Conservation (phyloP, 2,888 invertebrate genomes). For the Dicycla oo region DNA sequence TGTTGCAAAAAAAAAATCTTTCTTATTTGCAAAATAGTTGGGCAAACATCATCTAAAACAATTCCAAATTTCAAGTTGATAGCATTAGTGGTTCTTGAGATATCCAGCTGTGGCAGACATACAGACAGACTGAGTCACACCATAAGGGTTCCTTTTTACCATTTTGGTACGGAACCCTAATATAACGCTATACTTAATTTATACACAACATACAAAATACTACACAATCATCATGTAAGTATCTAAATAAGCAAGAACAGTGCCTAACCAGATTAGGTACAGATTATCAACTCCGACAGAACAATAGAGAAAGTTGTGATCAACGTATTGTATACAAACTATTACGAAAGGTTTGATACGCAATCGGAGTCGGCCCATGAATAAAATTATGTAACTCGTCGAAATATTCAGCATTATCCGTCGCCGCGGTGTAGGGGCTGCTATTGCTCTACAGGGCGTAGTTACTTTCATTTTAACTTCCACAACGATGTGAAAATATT, state of each 20-base stretch:
- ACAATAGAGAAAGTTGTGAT: slow-evolving; percentile 58
- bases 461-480: slow-evolving; percentile 90
- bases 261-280: too few relatives aligned
- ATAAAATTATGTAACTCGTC: slow-evolving; percentile 86
- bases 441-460: slow-evolving; percentile 86
- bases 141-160: too few relatives aligned
- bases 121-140: too few relatives aligned
- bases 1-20: too few relatives aligned
- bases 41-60: too few relatives aligned
- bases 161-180: too few relatives aligned
- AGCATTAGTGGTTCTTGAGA: too few relatives aligned
- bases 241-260: neutral
- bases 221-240: neutral
- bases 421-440: slow-evolving; percentile 76
- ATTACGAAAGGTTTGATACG: slow-evolving; percentile 76
- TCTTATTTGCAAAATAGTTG: too few relatives aligned
- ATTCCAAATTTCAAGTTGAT: too few relatives aligned
- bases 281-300: slow-evolving; percentile 24
- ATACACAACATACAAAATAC: neutral
- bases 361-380: slow-evolving; percentile 82
- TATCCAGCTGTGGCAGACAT: too few relatives aligned
- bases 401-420: slow-evolving; percentile 85
- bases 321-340: slow-evolving; percentile 68
- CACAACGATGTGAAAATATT: slow-evolving; percentile 90
- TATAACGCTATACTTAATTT: too few relatives aligned